phyloP scores from a whole-genome alignment of 2,888 invertebrate genomes.

The Ormyrus nitidulus region DNA sequence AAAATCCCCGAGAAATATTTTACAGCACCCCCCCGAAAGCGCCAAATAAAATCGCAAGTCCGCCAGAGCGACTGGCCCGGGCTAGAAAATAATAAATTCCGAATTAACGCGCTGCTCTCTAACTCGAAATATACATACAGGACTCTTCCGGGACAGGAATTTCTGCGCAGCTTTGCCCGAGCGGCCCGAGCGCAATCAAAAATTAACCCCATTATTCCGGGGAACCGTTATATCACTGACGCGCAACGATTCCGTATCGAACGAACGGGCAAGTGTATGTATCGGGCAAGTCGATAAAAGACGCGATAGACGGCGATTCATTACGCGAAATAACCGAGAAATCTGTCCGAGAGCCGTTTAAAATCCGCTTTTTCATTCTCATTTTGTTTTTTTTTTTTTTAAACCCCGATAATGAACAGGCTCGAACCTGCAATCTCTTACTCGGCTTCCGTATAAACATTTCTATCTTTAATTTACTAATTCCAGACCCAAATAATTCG shows the following conservation, averaged over 20 bases:
- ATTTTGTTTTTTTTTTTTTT: too few species aligned
- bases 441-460: too few species aligned
- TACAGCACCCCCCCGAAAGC: conserved; percentile 30
- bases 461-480: too few species aligned
- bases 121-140: not conserved
- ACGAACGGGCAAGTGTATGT: not conserved
- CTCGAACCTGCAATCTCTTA: too few species aligned
- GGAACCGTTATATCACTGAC: conserved; percentile 12
- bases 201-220: conserved; percentile 44
- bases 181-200: conserved; percentile 35
- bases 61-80: conserved; percentile 13
- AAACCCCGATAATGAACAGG: too few species aligned
- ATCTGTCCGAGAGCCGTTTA: not conserved
- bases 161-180: not conserved
- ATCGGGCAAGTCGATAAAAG: not conserved
- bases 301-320: conserved; percentile 14
- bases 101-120: conserved; percentile 24
- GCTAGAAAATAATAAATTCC: conserved; percentile 48
- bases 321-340: conserved; percentile 21
- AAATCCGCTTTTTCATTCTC: not conserved
- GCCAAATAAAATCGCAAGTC: conserved; percentile 37
- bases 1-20: conserved; percentile 46
- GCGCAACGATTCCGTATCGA: not conserved
- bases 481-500: too few species aligned
- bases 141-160: not conserved